Evolutionary conservation across 2,888 invertebrate species (phyloP).

Genomic region (Bruchidius siliquastri): DNA sequence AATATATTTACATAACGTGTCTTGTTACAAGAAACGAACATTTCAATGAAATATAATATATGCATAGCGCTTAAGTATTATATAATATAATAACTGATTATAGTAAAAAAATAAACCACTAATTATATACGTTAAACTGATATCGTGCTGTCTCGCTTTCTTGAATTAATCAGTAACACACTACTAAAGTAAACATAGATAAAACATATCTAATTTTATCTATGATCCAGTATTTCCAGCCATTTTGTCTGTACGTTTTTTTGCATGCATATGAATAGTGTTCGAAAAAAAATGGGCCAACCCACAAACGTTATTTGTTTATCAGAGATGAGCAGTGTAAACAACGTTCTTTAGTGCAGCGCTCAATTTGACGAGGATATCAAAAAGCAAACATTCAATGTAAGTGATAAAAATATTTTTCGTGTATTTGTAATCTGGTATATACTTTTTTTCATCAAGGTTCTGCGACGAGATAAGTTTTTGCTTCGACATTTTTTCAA

Average conservation of each 20-base stretch:
- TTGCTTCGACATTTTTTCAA: background rate
- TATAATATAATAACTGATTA: background rate
- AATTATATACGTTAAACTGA: background rate
- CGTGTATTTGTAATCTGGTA: background rate
- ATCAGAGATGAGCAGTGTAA: background rate
- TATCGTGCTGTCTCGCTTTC: background rate
- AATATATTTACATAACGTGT: too few species aligned
- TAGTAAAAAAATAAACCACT: background rate
- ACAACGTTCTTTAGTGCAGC: background rate
- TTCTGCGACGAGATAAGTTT: background rate
- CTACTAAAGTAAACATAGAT: background rate
- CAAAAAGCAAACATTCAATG: background rate
- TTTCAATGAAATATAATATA: too few species aligned
- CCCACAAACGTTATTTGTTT: background rate
- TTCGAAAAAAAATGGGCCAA: background rate
- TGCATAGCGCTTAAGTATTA: background rate
- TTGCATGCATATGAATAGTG: background rate
- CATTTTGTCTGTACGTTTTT: background rate
- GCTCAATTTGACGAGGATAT: background rate
- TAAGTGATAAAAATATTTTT: background rate
- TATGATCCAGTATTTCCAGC: background rate
- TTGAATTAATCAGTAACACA: background rate
- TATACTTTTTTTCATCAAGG: background rate
- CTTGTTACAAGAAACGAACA: too few species aligned
- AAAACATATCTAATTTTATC: background rate